Percentiles rank a stretch among this genome's conserved stretches.
phyloP scores from a whole-genome alignment of 1,140 invertebrate genomes.

The Sinella curviseta region DNA sequence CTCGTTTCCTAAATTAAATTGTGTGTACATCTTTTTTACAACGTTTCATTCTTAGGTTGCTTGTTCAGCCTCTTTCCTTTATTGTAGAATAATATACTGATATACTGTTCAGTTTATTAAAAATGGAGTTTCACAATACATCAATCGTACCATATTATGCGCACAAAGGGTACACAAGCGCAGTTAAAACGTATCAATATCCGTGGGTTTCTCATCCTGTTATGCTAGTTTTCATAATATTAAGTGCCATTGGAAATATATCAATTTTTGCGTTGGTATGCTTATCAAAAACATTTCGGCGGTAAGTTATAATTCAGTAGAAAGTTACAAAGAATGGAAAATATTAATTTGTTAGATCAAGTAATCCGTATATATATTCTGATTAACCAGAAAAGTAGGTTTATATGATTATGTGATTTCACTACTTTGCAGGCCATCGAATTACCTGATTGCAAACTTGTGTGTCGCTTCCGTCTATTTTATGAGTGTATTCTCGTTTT shows the following conservation, averaged over 20 bases:
- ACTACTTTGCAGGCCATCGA: constrained; percentile 25
- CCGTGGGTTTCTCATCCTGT: constrained; percentile 19
- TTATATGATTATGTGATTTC: background rate
- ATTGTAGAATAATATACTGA: too few relatives aligned
- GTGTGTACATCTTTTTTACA: too few relatives aligned
- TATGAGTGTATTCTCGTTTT: constrained; percentile 21
- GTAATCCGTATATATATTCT: too few relatives aligned
- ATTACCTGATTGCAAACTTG: constrained; percentile 41
- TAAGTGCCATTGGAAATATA: constrained; percentile 25
- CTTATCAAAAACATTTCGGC: constrained; percentile 37
- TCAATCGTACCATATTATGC: too few relatives aligned
- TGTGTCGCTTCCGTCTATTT: constrained; percentile 38
- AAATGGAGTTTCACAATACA: too few relatives aligned
- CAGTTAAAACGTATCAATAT: background rate
- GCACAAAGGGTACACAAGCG: too few relatives aligned
- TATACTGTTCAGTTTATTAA: too few relatives aligned
- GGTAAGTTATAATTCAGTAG: constrained; percentile 9
- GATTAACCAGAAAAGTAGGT: background rate
- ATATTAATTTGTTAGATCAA: too few relatives aligned
- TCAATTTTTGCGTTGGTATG: constrained; percentile 32
- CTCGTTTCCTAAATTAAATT: too few relatives aligned
- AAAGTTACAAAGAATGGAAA: background rate
- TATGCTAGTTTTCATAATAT: background rate
- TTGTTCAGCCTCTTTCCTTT: too few relatives aligned
- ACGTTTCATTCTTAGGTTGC: too few relatives aligned